phyloP scores from a whole-genome alignment of 2,888 invertebrate species.

The Entomobrya multifasciata region DNA sequence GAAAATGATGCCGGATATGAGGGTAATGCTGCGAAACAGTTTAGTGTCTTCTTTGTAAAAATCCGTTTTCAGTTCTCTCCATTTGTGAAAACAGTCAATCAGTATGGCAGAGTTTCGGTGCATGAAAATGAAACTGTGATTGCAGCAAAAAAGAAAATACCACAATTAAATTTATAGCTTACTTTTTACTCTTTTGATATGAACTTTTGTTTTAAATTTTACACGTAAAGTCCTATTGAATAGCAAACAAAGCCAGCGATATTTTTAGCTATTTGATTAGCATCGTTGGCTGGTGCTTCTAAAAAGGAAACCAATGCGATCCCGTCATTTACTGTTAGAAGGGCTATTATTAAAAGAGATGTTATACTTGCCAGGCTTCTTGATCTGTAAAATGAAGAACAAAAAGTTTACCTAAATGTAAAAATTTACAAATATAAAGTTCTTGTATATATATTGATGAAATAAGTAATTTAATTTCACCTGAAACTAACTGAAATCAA shows the following conservation, averaged over 20 bases:
- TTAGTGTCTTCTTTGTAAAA: constrained; percentile 68
- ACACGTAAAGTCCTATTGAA: constrained; percentile 76
- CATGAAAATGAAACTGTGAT: constrained; percentile 71
- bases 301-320: constrained; percentile 69
- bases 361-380: constrained; percentile 59
- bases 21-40: constrained; percentile 70
- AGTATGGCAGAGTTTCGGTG: constrained; percentile 57
- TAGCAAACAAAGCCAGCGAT: constrained; percentile 70
- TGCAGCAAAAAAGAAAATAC: background rate
- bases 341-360: constrained; percentile 51
- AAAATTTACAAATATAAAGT: too few relatives aligned
- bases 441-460: background rate
- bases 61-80: constrained; percentile 67
- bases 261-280: constrained; percentile 70
- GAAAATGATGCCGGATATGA: constrained; percentile 71
- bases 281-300: constrained; percentile 67
- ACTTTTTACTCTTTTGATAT: too few relatives aligned
- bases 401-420: background rate
- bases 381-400: background rate
- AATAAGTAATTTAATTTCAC: background rate
- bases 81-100: constrained; percentile 65
- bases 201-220: too few relatives aligned
- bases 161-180: too few relatives aligned
- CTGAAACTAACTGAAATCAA: constrained; percentile 13
- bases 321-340: constrained; percentile 47